Base-by-base conservation (phyloP, 2,888 invertebrate species). In the Pristionchus japonicus region DNA sequence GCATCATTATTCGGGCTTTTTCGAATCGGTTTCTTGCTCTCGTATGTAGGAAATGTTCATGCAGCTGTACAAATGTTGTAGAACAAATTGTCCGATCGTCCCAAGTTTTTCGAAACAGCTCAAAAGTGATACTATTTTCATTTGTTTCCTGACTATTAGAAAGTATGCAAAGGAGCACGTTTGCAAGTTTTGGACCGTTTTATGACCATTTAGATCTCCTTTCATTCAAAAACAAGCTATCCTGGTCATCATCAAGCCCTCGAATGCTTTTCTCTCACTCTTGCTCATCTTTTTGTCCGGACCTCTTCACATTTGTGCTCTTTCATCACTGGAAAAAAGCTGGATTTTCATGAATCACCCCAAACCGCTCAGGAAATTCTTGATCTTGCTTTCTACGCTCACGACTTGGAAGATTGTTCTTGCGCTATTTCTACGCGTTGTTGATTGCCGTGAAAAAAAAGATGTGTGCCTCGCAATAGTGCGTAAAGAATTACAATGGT, bases 181-280 rank as follows among this genome's bases (percentile, higher is more conserved):
- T 67, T 31, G 15, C n/a, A n/a, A 7, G 23, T 57, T 23, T 57
- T 9, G 57, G 52, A 7, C 17, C 57, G 57, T 57, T 57, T 57
- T 57, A 20, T 57, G 57, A 57, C n/a, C 57, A 7, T 57, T n/a
- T 57, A 57, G 7, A 20, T 4, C 57, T 6, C 57, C 3, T 57
- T 57, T 23, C 70, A 37, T 70, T 70, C 17, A 37, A 70, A 37
- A 70, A 70, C 70, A 70, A 70, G 70, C 70, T 34, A n/a, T n/a
- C n/a, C n/a, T n/a, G 43, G 43, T 57, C 13, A 23, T 57, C 13
- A 23, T 6, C 52, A 20, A 13, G 31, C 15, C 20, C 64, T 64
- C 34, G n/a, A 57, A 4, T 31, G 31, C 64, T 67, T 67, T 11
- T 9, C 17, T 67, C 34, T 34, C 34, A 17, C 20, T 27, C 31